Base-by-base conservation (phyloP, 2,888 invertebrate genomes). In the Ditula angustiorana region DNA sequence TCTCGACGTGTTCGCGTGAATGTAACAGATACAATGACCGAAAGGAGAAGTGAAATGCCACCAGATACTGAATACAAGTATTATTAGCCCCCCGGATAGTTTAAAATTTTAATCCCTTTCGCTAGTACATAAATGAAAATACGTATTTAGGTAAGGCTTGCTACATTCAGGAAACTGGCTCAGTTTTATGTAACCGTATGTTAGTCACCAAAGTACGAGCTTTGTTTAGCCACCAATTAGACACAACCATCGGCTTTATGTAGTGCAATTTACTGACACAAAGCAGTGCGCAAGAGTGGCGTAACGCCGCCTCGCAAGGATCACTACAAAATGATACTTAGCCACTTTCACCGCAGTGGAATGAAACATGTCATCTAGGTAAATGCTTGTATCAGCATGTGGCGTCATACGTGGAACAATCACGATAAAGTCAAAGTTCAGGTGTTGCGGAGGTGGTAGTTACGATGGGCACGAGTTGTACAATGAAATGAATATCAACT, bases 231-330 rank as follows among this genome's bases (percentile, higher is more conserved):
- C 21, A 47, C 52, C 46, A 59, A 64, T 64, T 59, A 64, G 52
- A 53, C 46, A 64, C 58, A 49, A 19, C 47, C 59, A 53, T 53
- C 52, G 59, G 26, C 63, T 64, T 64, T 64, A 64, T 64, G 64
- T 47, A 24, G 64, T 28, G 58, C 19, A 64, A 64, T 64, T 58
- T 59, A 52, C 58, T 19, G 52, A 46, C 28, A 64, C 64, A 64
- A 64, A 64, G 64, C 61, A 46, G 3, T 13, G 46, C 63, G 53
- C 28, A 28, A 58, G 2, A 19, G 58, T 58, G 59, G 64, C 64
- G 64, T 52, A 28, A 59, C 30, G 24, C 5, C 13, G n/a, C 23
- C 52, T 30, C 28, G 19, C 49, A 33, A 64, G 58, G 64, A 64
- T 64, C 53, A 41, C 50, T 46, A 35, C 52, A 37, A 59, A 59